Percentiles rank a stretch among this genome's conserved stretches.
These are phyloP conservation scores for Mya arenaria DNA, from an alignment of 1,140 invertebrate species.

Conservation along the genomic window DNA sequence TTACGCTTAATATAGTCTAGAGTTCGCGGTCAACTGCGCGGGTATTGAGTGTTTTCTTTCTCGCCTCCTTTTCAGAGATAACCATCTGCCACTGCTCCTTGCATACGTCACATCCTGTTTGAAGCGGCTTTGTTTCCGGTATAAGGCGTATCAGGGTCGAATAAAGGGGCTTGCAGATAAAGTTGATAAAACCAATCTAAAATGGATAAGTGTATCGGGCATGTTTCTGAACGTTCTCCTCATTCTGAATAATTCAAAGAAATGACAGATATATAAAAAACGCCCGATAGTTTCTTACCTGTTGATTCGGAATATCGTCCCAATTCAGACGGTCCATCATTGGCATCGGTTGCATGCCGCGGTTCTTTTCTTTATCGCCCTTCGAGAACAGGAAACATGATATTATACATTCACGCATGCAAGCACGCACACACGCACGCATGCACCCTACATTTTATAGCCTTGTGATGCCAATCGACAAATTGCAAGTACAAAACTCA, in stretches of 20 bases:
- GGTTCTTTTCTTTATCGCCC: slow-evolving; percentile 87
- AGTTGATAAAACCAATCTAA: slow-evolving; percentile 88
- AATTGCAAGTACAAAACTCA: too few species aligned
- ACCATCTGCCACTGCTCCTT: slow-evolving; percentile 45
- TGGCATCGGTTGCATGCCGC: slow-evolving; percentile 86
- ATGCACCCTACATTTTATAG: too few species aligned
- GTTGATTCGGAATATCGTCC: slow-evolving; percentile 87
- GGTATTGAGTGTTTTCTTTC: not conserved
- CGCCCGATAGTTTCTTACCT: slow-evolving; percentile 81
- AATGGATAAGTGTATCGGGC: slow-evolving; percentile 34
- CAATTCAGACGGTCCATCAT: slow-evolving; percentile 90
- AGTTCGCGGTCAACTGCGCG: too few species aligned
- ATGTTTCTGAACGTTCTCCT: not conserved
- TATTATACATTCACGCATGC: too few species aligned
- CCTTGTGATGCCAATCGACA: too few species aligned
- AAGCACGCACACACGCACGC: too few species aligned
- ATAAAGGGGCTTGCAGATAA: slow-evolving; percentile 91
- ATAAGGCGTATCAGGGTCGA: slow-evolving; percentile 85
- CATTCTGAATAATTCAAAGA: too few species aligned
- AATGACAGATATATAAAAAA: not conserved
- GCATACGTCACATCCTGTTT: slow-evolving; percentile 81
- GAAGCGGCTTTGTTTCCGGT: slow-evolving; percentile 86
- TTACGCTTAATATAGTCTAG: too few species aligned
- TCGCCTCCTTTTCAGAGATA: not conserved
- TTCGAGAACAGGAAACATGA: slow-evolving; percentile 63